These are phyloP conservation scores for Albula glossodonta DNA, from an alignment of 2,113 vertebrate genomes.

Conservation along the genomic window DNA sequence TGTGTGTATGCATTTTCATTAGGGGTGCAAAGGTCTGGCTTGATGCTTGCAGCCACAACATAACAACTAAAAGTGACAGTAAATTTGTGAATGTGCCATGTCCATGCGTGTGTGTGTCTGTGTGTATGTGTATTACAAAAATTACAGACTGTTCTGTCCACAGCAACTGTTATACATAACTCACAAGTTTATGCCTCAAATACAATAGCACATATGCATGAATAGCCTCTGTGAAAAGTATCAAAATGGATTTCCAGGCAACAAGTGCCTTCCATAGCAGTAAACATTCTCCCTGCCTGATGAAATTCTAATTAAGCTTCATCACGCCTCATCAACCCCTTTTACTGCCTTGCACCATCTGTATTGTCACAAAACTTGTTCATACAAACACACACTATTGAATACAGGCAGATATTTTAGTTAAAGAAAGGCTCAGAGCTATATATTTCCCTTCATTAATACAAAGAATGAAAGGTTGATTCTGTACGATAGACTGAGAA, in stretches of 20 bases:
- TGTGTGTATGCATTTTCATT: background rate
- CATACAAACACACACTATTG: background rate
- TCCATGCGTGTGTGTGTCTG: background rate
- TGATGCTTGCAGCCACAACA: too few relatives aligned
- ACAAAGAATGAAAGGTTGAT: background rate
- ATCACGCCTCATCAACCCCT: conserved; percentile 45
- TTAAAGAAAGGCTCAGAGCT: background rate
- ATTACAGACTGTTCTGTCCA: conserved; percentile 7
- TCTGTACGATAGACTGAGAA: background rate
- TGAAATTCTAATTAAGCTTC: conserved; percentile 49
- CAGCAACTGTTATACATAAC: background rate
- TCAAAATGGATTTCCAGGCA: conserved; percentile 27
- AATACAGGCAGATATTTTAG: conserved; percentile 1
- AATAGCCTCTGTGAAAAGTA: background rate
- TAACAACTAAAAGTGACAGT: conserved; percentile 10
- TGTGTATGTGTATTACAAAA: background rate
- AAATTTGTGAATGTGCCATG: too few relatives aligned
- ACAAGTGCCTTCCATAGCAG: conserved; percentile 35
- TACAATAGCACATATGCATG: background rate
- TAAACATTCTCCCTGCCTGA: conserved; percentile 44
- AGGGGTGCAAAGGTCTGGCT: background rate
- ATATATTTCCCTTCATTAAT: background rate
- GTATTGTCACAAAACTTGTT: conserved; percentile 5
- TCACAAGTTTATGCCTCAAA: background rate
- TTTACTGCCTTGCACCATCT: conserved; percentile 38